phyloP scores from a whole-genome alignment of 2,797 vertebrate species.

The Orientallactaga sibirica region DNA sequence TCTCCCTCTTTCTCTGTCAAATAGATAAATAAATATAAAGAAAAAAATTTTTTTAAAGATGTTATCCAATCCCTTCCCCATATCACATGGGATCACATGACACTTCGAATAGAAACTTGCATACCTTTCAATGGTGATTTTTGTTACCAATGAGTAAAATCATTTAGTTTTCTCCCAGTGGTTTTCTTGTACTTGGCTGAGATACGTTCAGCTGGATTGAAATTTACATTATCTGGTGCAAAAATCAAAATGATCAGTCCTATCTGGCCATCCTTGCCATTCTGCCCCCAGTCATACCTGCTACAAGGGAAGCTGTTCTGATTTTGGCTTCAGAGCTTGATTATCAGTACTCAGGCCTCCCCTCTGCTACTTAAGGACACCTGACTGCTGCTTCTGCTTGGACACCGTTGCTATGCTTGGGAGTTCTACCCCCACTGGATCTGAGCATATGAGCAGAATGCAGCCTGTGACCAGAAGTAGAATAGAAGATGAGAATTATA shows the following conservation, averaged over 20 bases:
- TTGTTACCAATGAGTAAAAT: constrained; percentile 22
- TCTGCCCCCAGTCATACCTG: not conserved
- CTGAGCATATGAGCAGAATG: constrained; percentile 59
- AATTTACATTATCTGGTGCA: not conserved
- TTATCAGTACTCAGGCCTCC: constrained; percentile 51
- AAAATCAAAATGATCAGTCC: not conserved
- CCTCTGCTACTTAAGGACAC: constrained; percentile 57
- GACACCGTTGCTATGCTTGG: constrained; percentile 84
- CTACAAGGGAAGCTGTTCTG: constrained; percentile 11
- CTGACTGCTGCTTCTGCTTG: constrained; percentile 70
- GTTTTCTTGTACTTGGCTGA: not conserved
- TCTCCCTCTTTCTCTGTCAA: too few species aligned
- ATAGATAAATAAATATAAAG: too few species aligned
- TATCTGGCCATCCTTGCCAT: not conserved
- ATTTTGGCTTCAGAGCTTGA: constrained; percentile 51
- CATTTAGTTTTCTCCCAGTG: not conserved
- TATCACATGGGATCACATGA: not conserved
- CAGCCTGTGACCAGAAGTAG: constrained; percentile 57
- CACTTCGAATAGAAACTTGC: not conserved
- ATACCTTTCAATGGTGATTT: not conserved
- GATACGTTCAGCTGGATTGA: not conserved
- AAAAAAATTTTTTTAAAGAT: not conserved
- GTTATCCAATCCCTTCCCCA: not conserved
- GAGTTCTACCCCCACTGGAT: constrained; percentile 76
- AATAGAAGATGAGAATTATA: constrained; percentile 66